Base-by-base conservation (phyloP, 2,888 invertebrate species). In the Conus canariensis region DNA sequence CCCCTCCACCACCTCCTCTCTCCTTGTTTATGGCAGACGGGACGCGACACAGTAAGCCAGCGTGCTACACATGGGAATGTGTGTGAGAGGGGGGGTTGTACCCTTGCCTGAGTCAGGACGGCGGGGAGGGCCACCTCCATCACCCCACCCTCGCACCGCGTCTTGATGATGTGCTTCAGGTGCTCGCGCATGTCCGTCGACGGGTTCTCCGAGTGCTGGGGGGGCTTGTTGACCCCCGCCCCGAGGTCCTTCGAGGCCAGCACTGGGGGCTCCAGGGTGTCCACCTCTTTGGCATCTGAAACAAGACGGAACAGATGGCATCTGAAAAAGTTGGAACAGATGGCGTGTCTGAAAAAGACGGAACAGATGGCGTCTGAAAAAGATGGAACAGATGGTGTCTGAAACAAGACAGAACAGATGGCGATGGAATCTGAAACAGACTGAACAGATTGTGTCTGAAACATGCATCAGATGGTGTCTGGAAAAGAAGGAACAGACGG, bases 111-210 rank as follows among this genome's bases (percentile, higher is more conserved):
- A 56, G 91, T 87, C 45, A 92, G 90, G 60, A 90, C 64, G 77
- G 91, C 91, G 70, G 91, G 90, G 2, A 92, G 70, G 6, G 90
- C 74, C n/a, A 92, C 90, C 56, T 90, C 90, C 92, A 92, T 92
- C 59, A 74, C 10, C 7, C 90, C 89, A 10, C 74, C 90, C 10
- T 82, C 67, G 74, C 92, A 92, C 19, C 87, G 85, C 4, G 91
- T 90, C 45, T 90, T 86, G 77, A 92, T 91, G 83, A 80, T 70
- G 58, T 87, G 59, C 59, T 86, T 82, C 7, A 90, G 80, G 56
- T 88, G 85, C 22, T 88, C 90, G 7, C 87, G 59, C 80, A 88
- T 89, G 85, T 67, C 80, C 59, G 70, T 90, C 25, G 45, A 85
- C 60, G 60, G 80, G n/a, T 59, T 87, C 0, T 74, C 87, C 14